Evolutionary conservation across 2,888 invertebrate genomes (phyloP), one percentile per base, ranked within the genome.

Genomic region (Aspidapion aeneum): DNA sequence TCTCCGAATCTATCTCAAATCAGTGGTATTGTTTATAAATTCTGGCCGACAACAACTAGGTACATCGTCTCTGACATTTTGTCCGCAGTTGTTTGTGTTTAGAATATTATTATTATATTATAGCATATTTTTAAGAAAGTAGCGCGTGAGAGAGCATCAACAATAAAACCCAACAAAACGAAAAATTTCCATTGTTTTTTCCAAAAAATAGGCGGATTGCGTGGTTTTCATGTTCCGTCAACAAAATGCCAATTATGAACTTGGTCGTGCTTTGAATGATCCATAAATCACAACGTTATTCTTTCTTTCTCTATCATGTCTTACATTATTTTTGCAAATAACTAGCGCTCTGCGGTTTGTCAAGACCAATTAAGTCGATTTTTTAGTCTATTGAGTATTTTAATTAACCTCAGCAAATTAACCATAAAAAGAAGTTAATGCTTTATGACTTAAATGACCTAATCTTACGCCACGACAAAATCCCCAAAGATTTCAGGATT

Each of bases 141-240:
- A 71, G 73, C 72, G 66, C 73, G 74, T 74, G 74, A 71, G 73
- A 35, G 35, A 35, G 35, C 35, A 35, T 35, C 35, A 72, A 65
- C 66, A 70, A 66, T 69, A 67, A 68, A 67, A 68, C 65, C 68
- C 61, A 66, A 68, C 69, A 68, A 69, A 68, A 60, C 66, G 66
- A 65, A 66, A 69, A 72, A 69, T 62, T 63, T 60, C 69, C 67
- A 69, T 70, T 71, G 69, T 69, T 67, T 63, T 63, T 56, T 48
- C 50, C 20, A 35, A 71, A 70, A 74, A 72, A 70, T 67, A 69
- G 62, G 57, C 62, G 60, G 60, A 69, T 72, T 68, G 70, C 73
- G 70, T 69, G 71, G 70, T 71, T 69, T 62, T 62, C 55, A 65
- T 35, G 35, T 35, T 35, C 35, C 35, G 35, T 35, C 65, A 69